These are phyloP conservation scores for Dryococelus australis DNA, from an alignment of 2,888 invertebrate species.

Conservation along the genomic window DNA sequence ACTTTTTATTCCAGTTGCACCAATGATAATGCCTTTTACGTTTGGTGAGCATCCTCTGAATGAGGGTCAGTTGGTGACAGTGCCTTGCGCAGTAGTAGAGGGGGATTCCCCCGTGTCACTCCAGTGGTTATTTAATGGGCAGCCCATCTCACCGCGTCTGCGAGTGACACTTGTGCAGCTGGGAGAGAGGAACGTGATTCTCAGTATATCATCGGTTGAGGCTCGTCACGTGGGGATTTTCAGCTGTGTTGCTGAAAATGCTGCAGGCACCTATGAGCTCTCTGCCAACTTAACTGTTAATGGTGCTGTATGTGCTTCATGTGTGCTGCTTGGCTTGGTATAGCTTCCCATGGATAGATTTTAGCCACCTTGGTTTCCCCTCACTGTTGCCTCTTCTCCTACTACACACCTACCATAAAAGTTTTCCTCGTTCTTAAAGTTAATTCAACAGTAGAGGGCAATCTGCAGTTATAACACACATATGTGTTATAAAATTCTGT, in stretches of 20 bases:
- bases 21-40: conserved; percentile 70
- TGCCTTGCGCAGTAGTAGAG: conserved; percentile 66
- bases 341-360: background rate
- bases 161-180: conserved; percentile 41
- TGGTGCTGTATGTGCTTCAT: conserved; percentile 35
- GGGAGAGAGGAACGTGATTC: conserved; percentile 66
- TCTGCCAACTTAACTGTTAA: conserved; percentile 40
- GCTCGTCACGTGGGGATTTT: conserved; percentile 77
- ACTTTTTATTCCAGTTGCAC: conserved; percentile 63
- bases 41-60: conserved; percentile 71
- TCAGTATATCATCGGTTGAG: conserved; percentile 74
- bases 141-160: conserved; percentile 62
- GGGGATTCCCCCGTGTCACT: conserved; percentile 79
- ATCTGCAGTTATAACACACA: background rate
- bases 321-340: background rate
- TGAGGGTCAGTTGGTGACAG: conserved; percentile 69
- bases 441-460: background rate
- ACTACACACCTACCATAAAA: background rate
- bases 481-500: background rate
- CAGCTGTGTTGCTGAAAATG: conserved; percentile 76
- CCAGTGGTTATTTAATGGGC: conserved; percentile 73
- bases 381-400: background rate
- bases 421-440: background rate
- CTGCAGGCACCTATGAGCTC: conserved; percentile 63
- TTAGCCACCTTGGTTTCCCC: background rate